phyloP scores from a whole-genome alignment of 2,797 vertebrate species.

The Champsocephalus gunnari region DNA sequence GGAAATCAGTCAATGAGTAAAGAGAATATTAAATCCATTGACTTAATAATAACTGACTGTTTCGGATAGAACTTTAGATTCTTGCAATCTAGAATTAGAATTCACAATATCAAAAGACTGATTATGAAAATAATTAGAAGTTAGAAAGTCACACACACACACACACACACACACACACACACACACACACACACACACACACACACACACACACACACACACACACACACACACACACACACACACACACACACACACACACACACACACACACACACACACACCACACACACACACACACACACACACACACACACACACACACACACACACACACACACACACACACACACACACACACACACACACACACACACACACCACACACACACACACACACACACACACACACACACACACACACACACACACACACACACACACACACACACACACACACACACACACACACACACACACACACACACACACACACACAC shows the following conservation, averaged over 20 bases:
- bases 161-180: too few relatives aligned
- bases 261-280: background rate
- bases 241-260: conserved; percentile 6
- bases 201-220: conserved; percentile 18
- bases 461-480: conserved; percentile 16
- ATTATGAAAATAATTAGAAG: conserved; percentile 14
- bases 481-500: conserved; percentile 17
- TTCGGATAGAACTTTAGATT: background rate
- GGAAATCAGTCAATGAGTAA: background rate
- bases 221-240: conserved; percentile 10
- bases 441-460: conserved; percentile 15
- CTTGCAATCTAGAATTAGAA: background rate
- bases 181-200: conserved; percentile 10
- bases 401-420: conserved; percentile 46
- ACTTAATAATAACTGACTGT: background rate
- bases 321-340: conserved; percentile 22
- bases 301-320: conserved; percentile 14
- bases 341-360: conserved; percentile 6
- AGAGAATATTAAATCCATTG: background rate
- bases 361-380: conserved; percentile 5
- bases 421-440: conserved; percentile 11
- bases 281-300: conserved; percentile 18
- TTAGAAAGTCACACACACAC: too few relatives aligned
- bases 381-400: conserved; percentile 26
- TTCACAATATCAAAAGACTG: background rate